Percentiles rank a stretch among this genome's conserved stretches.
Conservation (phyloP, 2,113 vertebrate species). For the Agapornis roseicollis region DNA sequence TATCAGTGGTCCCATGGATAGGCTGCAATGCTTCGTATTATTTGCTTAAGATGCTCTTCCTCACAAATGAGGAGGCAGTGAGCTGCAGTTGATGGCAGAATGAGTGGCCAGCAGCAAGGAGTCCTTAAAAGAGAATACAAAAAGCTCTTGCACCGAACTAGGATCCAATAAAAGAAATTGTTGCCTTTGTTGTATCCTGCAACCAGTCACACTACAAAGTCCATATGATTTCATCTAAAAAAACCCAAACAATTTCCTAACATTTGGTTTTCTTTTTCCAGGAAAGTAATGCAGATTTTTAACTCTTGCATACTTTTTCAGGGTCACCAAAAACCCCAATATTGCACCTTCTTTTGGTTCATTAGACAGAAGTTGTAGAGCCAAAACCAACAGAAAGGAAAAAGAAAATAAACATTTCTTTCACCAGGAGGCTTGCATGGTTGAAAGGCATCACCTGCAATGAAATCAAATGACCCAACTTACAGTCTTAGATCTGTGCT, state of each 20-base stretch:
- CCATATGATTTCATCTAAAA: neutral
- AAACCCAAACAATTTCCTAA: accelerated
- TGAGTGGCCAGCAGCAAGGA: accelerated
- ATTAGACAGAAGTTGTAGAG: neutral
- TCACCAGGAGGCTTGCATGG: neutral
- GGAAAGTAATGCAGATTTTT: neutral
- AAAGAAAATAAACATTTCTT: neutral
- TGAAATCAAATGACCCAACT: neutral
- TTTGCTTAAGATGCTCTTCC: neutral
- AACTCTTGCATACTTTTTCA: accelerated
- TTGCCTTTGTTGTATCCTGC: neutral
- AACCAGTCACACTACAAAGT: neutral
- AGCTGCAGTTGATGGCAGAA: neutral
- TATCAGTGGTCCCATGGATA: neutral
- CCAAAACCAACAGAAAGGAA: neutral
- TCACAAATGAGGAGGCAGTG: accelerated
- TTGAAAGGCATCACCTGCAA: neutral
- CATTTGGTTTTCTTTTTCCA: neutral
- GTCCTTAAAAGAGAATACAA: neutral
- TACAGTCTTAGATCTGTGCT: accelerated
- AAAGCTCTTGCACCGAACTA: neutral
- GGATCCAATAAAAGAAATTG: neutral
- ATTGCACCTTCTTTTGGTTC: neutral
- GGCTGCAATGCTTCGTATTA: neutral
- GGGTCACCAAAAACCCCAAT: neutral